Evolutionary conservation across 2,797 vertebrate species (phyloP), one percentile per base, ranked within the genome.

Genomic region (Sardinella longiceps): DNA sequence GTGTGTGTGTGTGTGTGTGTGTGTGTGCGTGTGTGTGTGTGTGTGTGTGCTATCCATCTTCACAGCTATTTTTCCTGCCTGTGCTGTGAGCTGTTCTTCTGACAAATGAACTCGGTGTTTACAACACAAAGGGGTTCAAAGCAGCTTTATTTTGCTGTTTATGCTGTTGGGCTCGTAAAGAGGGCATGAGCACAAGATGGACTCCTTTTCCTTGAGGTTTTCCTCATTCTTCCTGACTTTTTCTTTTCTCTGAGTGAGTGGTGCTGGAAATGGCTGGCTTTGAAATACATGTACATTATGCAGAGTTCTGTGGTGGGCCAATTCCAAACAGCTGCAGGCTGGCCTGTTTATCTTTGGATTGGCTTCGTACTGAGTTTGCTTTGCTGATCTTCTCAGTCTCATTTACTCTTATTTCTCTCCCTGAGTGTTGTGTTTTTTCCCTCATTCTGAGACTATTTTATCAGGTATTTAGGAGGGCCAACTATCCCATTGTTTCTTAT

Each of bases 1-100:
- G 86, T 93, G 48, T 82, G 86, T 93, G 48, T 82, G 86, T 93
- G 48, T 82, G 86, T 93, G 48, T 82, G 86, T 93, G 48, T 82
- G 86, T 93, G 48, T 82, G 86, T n/a, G n/a, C n/a, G n/a, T n/a
- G n/a, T n/a, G n/a, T n/a, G n/a, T n/a, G n/a, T n/a, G n/a, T n/a
- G n/a, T n/a, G n/a, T n/a, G 97, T 93, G 48, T 82, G 86, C 85
- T 33, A 37, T 74, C 15, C 66, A 39, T 74, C 66, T 33, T 39
- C 14, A 39, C 66, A 20, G 66, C 30, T 74, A 39, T 37, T 74
- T 20, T 74, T 74, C 66, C 28, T 74, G 66, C 39, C 5, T 66
- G 15, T 74, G 7, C 43, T 43, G 43, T 37, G 66, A 18, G 30
- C 12, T 74, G 12, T 15, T 74, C 33, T 74, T 33, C 15, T 33